Percentiles rank a stretch among this genome's conserved stretches.
Evolutionary conservation across 1,140 invertebrate genomes (phyloP).

Genomic region (Brachionus manjavacas): DNA sequence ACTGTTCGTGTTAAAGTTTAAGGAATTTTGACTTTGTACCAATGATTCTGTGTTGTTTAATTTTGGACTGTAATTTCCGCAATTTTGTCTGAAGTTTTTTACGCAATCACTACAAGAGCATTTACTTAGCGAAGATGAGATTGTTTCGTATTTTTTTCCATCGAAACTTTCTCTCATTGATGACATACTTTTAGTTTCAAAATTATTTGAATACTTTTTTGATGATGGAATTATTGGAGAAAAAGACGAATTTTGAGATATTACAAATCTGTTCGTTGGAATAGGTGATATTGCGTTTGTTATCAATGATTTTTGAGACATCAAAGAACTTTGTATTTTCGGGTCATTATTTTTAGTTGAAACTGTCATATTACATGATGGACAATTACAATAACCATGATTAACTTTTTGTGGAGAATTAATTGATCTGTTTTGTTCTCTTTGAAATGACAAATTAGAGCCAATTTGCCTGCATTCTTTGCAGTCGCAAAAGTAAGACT

Average conservation of each 20-base stretch:
- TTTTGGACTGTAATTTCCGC: background rate
- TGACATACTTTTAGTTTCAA: background rate
- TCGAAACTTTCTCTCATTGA: background rate
- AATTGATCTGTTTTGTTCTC: too few relatives aligned
- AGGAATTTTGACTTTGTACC: too few relatives aligned
- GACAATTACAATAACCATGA: background rate
- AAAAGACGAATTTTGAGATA: conserved; percentile 17
- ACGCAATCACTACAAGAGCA: background rate
- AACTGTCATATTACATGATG: background rate
- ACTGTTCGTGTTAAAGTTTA: background rate
- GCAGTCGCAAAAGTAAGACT: conserved; percentile 9
- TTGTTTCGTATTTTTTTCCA: background rate
- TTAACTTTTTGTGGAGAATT: background rate
- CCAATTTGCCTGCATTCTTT: background rate
- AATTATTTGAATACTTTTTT: background rate
- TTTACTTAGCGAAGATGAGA: background rate
- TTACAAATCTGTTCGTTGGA: background rate
- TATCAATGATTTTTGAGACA: background rate
- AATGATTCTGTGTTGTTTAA: background rate
- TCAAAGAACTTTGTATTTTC: background rate
- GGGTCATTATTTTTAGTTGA: background rate
- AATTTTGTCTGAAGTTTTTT: background rate
- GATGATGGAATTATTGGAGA: background rate
- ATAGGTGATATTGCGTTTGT: background rate
- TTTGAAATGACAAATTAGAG: background rate